Base-by-base conservation (phyloP, 2,113 vertebrate genomes). In the Lophotis ruficrista region DNA sequence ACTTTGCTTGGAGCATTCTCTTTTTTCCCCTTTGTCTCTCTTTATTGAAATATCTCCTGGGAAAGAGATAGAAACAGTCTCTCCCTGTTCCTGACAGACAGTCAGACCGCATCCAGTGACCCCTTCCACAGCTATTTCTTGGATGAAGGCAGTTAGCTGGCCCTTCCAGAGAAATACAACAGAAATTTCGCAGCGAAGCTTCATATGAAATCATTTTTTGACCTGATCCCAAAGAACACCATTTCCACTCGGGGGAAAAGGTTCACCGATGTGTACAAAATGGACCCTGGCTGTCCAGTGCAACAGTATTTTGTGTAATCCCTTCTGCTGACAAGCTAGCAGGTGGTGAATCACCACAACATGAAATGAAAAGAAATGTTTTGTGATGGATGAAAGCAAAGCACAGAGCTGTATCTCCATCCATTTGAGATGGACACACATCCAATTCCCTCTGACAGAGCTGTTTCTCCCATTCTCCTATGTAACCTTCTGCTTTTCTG, bases 321-420 rank as follows among this genome's bases (percentile, higher is more conserved):
- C 65, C 61, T 92, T 23, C 53, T 91, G 53, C 61, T 91, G 81
- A 25, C 19, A 24, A 22, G 50, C 33, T 75, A 48, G 17, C 38
- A 75, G 65, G 35, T 60, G 73, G 33, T 43, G 57, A 48, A 66
- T 10, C 61, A 69, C 73, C 89, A 61, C 69, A 83, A 27, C 35
- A 14, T 20, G 10, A 7, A 71, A 19, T 3, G 0, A 11, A 33
- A 53, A 58, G 4, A 58, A 54, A 17, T 5, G 15, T 6, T 28
- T 73, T 45, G 1, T 73, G 35, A 3, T 20, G 37, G 31, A 7
- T 33, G n/a, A 54, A 60, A 71, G 47, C 66, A 70, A 54, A 2
- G 6, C 18, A 14, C 0, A 0, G 84, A 43, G n/a, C 37, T 80
- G 16, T 33, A 12, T 21, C 76, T 82, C 47, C 76, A 28, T 7